Evolutionary conservation across 2,888 invertebrate genomes (phyloP), one percentile per base, ranked within the genome.

Genomic region (Cephalotes varians): DNA sequence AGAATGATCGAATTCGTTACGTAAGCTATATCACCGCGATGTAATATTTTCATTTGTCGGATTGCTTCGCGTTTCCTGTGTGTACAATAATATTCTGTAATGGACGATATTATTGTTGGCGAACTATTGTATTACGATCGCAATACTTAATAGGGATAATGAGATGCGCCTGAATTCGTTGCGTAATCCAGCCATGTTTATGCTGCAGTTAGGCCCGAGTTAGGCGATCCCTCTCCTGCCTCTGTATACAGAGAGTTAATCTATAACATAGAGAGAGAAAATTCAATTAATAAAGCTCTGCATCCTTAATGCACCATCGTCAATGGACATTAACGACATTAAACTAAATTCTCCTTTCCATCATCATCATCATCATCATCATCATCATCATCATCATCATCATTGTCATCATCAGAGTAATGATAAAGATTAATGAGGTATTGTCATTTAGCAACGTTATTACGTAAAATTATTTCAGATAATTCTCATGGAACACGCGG

Each of bases 61-160:
- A 65, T 40, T 76, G 28, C 28, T 28, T n/a, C 9, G 28, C 15
- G 25, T 64, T 51, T 25, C 31, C 65, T 15, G 31, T 28, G 15
- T 37, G 12, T 6, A 1, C 31, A 73, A 58, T 47, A 51, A 62
- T 64, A 64, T 37, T 9, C 9, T 6, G 12, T 28, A 37, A 40
- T n/a, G n/a, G 18, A 2, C 25, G n/a, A 37, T 37, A n/a, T 74
- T 62, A 60, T 21, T 44, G 31, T 47, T 34, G 25, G n/a, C 5
- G 15, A 37, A 37, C 51, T 51, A 76, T 76, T 76, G 64, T 64
- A n/a, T 62, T 49, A 25, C 37, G 37, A 64, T 64, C 51, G 28
- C 51, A 51, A 74, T 37, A 64, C 49, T 74, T 74, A 74, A 76
- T 76, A 37, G 37, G 12, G 51, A 64, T 76, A 76, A 64, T 64